phyloP scores from a whole-genome alignment of 2,888 invertebrate species.

The Spilarctia lutea region DNA sequence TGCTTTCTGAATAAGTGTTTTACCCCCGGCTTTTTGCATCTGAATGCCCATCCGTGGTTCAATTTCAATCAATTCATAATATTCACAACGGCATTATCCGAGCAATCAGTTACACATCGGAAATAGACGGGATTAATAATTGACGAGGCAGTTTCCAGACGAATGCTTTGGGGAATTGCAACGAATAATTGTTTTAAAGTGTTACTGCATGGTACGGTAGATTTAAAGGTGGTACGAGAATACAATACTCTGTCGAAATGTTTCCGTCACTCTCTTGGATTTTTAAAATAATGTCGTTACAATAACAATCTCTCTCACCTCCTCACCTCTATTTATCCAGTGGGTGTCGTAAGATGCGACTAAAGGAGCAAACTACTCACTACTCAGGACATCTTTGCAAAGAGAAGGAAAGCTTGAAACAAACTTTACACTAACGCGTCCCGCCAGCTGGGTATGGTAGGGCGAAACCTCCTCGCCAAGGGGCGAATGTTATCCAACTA shows the following conservation, averaged over 20 bases:
- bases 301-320: too few species aligned
- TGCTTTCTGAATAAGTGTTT: background rate
- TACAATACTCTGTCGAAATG: background rate
- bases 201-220: constrained; percentile 12
- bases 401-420: too few species aligned
- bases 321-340: too few species aligned
- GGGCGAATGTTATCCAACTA: too few species aligned
- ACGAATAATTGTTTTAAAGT: constrained; percentile 22
- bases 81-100: constrained; percentile 13
- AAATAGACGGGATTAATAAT: constrained; percentile 55
- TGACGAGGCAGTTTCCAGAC: constrained; percentile 30
- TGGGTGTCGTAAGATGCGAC: too few species aligned
- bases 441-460: too few species aligned
- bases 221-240: background rate
- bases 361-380: too few species aligned
- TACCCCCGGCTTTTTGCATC: background rate
- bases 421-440: too few species aligned
- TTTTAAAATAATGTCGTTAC: background rate
- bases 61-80: background rate
- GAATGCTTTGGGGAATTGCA: constrained; percentile 10
- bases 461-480: too few species aligned
- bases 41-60: background rate
- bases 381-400: too few species aligned
- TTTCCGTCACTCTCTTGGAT: background rate
- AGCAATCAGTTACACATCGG: constrained; percentile 17